Evolutionary conservation across 2,888 invertebrate genomes (phyloP), one percentile per base, ranked within the genome.

Genomic region (Gymnosoma rotundatum): DNA sequence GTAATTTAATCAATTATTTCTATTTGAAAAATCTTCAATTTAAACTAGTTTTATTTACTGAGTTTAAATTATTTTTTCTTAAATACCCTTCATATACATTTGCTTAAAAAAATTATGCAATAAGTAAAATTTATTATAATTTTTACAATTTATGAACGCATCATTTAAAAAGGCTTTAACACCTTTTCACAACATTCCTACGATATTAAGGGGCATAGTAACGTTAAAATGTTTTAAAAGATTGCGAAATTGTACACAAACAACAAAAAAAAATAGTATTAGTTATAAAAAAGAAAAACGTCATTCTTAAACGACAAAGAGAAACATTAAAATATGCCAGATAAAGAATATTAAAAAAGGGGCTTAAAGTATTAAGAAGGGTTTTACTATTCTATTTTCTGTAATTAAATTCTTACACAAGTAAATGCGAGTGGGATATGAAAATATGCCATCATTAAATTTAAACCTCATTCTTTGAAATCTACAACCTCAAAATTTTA

Each of bases 331-430:
- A 52, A 73, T 60, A 54, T 56, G 67, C 73, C 75, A 83, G 83
- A 76, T 80, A 72, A 67, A 80, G 56, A 67, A 80, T 83, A 80
- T 83, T 42, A 72, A 12, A 80, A 80, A 72, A 76, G 32, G 75
- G 69, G 67, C 78, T 83, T 58, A 67, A 80, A 76, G 73, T 72
- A 83, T 83, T 80, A 78, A 80, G 64, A 74, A 58, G 73, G 76
- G 73, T 80, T 84, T 73, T 64, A 48, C 58, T 52, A 20, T 64
- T 32, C 32, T 32, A 32, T 8, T 6, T 32, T 32, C 8, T 32
- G 32, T 6, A 32, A 2, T 32, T 5, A 32, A 32, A 32, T 32
- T 32, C 32, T 32, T 32, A 32, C 8, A 32, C 32, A 1, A 5
- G 32, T 6, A 32, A 0, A 8, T 32, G 8, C 32, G 32, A 32